Base-by-base conservation (phyloP, 2,113 vertebrate species). In the Gallinago paraguaiae region DNA sequence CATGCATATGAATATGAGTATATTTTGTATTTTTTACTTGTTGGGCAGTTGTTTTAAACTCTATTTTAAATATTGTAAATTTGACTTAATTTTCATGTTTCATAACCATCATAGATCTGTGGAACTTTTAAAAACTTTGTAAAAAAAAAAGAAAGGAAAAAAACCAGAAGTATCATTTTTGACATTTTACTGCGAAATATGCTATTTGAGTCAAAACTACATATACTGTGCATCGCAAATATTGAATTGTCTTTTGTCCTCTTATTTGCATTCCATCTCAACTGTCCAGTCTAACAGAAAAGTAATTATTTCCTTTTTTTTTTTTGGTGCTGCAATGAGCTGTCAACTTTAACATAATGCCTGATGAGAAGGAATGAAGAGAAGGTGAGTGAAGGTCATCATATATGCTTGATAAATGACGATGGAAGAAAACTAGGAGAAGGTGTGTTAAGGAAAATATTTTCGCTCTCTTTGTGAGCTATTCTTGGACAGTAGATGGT, bases 91-190 rank as follows among this genome's bases (percentile, higher is more conserved):
- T 84, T 81, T 77, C 4, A 7, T 8, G 11, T 59, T 78, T 59
- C 8, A 17, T 56, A 31, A 14, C 37, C 13, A 65, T 82, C 20
- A 16, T 5, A 56, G 15, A 24, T 16, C 39, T 46, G 5, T 12
- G 9, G 24, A 85, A 35, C 6, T 13, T 85, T 53, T 68, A 7
- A 46, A 74, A 72, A 33, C 7, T 37, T 39, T 33, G 2, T 19
- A 51, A 17, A 23, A 0, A 23, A 23, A 0, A 43, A 2, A 4
- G 10, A 45, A 28, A 33, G 6, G 8, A 39, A 28, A 50, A 43
- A 27, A 3, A 0, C 0, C 8, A 45, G 11, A 76, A 35, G 3
- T 16, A 39, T 20, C 0, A 8, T 53, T 78, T 88, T 80, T 83
- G 3, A 41, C 17, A 46, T 27, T 41, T 64, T 53, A 53, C 3